A percentile compares a stretch with the other conserved stretches of the same genome.
Evolutionary conservation across 2,888 invertebrate species (phyloP).

Genomic region (Phorcus lineatus): DNA sequence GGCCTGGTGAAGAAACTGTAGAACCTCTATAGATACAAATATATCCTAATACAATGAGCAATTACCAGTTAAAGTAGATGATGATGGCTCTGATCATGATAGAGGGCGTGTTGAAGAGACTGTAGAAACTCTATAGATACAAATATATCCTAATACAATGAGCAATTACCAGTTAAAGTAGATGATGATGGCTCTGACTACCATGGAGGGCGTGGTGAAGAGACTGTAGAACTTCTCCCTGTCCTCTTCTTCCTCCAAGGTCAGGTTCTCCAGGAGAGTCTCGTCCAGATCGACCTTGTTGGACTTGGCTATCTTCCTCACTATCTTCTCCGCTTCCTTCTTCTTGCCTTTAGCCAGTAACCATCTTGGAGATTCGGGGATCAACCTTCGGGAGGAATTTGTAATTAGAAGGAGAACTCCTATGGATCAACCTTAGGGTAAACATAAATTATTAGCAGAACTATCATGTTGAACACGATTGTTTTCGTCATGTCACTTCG

Average conservation of each 20-base stretch:
- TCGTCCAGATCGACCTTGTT: neutral
- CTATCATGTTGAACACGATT: too few relatives aligned
- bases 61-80: neutral
- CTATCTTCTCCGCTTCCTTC: neutral
- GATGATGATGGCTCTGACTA: neutral
- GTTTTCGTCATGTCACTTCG: too few relatives aligned
- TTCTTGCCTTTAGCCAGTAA: neutral
- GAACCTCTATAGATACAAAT: too few relatives aligned
- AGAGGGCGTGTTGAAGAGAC: neutral
- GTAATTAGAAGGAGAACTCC: too few relatives aligned
- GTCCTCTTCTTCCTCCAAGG: neutral
- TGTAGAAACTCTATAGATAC: neutral
- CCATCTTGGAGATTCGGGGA: slow-evolving; percentile 14
- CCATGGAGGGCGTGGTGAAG: neutral
- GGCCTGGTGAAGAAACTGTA: too few relatives aligned
- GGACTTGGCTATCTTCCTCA: neutral
- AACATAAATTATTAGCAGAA: too few relatives aligned
- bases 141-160: too few relatives aligned
- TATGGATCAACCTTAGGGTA: too few relatives aligned
- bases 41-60: too few relatives aligned
- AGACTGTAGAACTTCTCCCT: neutral
- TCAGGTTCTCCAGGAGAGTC: neutral
- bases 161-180: neutral
- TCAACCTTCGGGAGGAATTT: neutral
- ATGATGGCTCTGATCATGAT: neutral